Conservation (phyloP, 2,113 vertebrate genomes). For the Xenus cinereus region DNA sequence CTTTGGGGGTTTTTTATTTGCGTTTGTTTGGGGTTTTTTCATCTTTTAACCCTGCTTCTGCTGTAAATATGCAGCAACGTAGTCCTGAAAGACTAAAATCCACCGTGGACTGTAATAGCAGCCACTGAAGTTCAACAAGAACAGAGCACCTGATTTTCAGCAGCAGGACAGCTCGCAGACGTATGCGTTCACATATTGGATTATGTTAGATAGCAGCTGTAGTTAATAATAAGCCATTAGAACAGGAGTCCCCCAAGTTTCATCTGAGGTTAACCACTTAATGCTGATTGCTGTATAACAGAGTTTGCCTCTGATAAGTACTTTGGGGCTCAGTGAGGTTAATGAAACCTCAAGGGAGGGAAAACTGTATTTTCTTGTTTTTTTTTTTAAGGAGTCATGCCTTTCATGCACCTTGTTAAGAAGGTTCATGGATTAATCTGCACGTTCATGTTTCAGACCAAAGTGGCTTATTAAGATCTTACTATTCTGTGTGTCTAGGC, state of each 20-base stretch:
- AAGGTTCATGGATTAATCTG: background rate
- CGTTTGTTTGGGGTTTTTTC: background rate
- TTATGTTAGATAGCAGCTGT: background rate
- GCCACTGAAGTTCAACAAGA: background rate
- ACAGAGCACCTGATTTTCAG: background rate
- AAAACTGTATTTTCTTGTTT: background rate
- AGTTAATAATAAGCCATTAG: background rate
- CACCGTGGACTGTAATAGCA: background rate
- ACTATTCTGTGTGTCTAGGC: background rate
- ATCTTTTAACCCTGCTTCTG: background rate
- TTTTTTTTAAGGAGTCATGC: background rate
- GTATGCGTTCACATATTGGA: background rate
- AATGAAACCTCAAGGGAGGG: background rate
- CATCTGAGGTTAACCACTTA: background rate
- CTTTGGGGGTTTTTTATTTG: fast-evolving
- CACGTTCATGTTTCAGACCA: background rate
- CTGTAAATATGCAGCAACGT: background rate
- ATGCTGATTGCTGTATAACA: background rate
- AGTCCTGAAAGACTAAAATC: background rate
- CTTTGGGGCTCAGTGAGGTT: background rate
- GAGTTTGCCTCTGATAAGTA: background rate
- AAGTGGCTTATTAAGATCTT: background rate
- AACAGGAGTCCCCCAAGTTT: background rate
- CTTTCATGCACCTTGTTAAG: background rate
- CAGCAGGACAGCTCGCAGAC: background rate